Evolutionary conservation across 2,113 vertebrate species (phyloP), one percentile per base, ranked within the genome.

Genomic region (Barbus barbus): DNA sequence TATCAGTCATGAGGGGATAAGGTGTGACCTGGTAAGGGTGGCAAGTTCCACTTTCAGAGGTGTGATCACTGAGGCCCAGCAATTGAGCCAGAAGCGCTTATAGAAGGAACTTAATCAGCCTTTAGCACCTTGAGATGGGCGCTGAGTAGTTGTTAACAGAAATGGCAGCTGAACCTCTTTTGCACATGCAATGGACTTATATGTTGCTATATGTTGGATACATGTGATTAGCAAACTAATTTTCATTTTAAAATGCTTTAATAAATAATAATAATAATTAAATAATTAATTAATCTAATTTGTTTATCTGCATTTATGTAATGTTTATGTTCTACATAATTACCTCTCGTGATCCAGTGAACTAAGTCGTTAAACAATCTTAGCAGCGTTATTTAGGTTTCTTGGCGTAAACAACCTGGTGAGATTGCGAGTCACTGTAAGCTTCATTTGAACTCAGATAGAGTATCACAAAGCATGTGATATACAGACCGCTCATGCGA

Each of bases 91-190:
- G 41, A 81, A 63, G 85, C 79, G 72, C 80, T 71, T 65, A 69
- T 81, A 76, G 71, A 86, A 86, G 84, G 86, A 71, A 67, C 87
- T 85, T 92, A 94, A 93, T 93, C 91, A 92, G 83, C 84, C 91
- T 84, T 89, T 86, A 88, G 86, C 93, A 94, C 91, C 91, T 93
- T 91, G 91, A 90, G 80, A 84, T 86, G 73, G 41, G 74, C 24
- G 53, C 69, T 84, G 65, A 44, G n/a, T 63, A 80, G 77, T 85
- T 83, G 86, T 89, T 89, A 89, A 89, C 86, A 16, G 36, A 85
- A 83, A 81, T 73, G 38, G 31, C 69, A 76, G 51, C 48, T 84
- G 46, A 71, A 88, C 82, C 87, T 76, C 71, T 81, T 72, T 78
- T 53, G 41, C 53, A 72, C 75, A 56, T 41, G 53, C 20, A 63